Evolutionary conservation across 2,113 vertebrate species (phyloP).

Genomic region (Gnathonemus longibarbis): DNA sequence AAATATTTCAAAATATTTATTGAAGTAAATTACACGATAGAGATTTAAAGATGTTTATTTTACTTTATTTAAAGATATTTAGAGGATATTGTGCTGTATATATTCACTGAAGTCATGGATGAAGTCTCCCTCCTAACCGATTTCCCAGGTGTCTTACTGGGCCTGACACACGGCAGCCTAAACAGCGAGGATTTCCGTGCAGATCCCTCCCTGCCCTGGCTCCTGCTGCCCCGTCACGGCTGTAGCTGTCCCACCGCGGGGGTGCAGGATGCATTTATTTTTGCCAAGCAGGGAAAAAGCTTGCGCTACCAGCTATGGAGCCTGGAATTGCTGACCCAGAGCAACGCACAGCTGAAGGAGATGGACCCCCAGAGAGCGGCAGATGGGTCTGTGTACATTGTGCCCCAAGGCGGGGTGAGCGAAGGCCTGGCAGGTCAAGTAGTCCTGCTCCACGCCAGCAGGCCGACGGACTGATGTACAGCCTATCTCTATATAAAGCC

Average conservation of each 20-base stretch:
- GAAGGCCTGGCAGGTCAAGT: constrained; percentile 71
- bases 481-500: neutral
- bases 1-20: neutral
- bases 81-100: neutral
- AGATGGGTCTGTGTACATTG: constrained; percentile 64
- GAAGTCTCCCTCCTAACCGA: neutral
- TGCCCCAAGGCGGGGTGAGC: constrained; percentile 67
- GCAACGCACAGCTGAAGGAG: constrained; percentile 72
- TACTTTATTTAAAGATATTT: neutral
- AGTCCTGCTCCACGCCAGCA: constrained; percentile 59
- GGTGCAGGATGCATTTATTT: constrained; percentile 49
- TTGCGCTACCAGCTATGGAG: constrained; percentile 77
- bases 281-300: constrained; percentile 84
- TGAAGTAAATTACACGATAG: neutral
- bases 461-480: constrained; percentile 13
- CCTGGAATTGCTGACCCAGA: constrained; percentile 56
- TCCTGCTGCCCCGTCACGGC: constrained; percentile 29
- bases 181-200: constrained; percentile 19
- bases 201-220: constrained; percentile 55
- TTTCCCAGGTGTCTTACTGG: constrained; percentile 53
- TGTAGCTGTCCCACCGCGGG: neutral
- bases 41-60: neutral
- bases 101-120: neutral
- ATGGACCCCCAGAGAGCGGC: constrained; percentile 65
- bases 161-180: constrained; percentile 39